phyloP scores from a whole-genome alignment of 2,888 invertebrate genomes.

The Lamproptera curius region DNA sequence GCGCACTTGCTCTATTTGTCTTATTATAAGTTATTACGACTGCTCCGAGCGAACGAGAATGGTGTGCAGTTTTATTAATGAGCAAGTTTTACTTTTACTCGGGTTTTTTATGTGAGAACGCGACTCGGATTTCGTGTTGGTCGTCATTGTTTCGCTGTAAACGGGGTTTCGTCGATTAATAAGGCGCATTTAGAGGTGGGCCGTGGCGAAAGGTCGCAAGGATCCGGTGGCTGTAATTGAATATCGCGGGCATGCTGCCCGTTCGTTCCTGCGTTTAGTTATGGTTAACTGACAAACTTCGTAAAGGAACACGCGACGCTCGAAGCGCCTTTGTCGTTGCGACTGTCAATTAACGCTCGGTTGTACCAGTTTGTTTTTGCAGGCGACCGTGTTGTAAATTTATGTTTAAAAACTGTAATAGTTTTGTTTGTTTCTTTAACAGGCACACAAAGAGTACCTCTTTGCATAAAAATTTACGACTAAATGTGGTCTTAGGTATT shows the following conservation, averaged over 20 bases:
- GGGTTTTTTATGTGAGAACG: conserved; percentile 23
- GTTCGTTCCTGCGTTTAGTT: conserved; percentile 53
- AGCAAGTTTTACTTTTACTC: conserved; percentile 19
- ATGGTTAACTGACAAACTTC: conserved; percentile 43
- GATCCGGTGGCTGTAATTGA: conserved; percentile 64
- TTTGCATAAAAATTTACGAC: too few species aligned
- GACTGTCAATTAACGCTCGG: conserved; percentile 14
- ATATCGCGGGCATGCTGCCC: conserved; percentile 58
- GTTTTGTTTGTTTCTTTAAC: too few species aligned
- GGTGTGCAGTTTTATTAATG: conserved; percentile 16
- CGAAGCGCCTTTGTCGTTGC: neutral
- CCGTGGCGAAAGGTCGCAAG: conserved; percentile 34
- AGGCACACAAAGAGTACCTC: too few species aligned
- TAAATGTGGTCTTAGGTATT: too few species aligned
- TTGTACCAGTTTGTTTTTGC: too few species aligned
- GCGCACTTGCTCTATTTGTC: conserved; percentile 53
- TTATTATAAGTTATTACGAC: conserved; percentile 53
- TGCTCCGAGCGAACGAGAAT: conserved; percentile 23
- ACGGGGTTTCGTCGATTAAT: conserved; percentile 57
- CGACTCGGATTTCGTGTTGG: conserved; percentile 47
- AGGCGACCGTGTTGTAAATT: too few species aligned
- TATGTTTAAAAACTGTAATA: too few species aligned
- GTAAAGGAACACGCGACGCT: neutral
- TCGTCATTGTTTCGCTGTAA: conserved; percentile 47
- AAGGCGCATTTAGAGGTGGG: conserved; percentile 57